Base-by-base conservation (phyloP, 1,140 invertebrate species). In the Drosophila truncata region DNA sequence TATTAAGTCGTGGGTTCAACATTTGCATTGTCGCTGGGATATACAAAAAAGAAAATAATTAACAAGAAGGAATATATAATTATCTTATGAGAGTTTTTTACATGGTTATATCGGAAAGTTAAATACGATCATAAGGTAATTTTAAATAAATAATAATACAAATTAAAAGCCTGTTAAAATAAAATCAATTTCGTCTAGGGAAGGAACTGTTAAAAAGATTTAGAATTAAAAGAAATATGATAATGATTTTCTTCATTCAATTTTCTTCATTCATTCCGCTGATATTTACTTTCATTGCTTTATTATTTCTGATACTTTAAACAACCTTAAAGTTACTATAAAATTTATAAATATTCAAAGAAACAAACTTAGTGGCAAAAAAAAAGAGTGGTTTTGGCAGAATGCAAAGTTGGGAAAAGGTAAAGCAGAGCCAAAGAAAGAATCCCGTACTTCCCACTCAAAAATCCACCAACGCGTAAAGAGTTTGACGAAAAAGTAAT, bases 401-500 rank as follows among this genome's bases (percentile, higher is more conserved):
- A 66, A 35, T 46, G 25, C 29, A 52, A 52, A 35, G 14, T 23
- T 33, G 20, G 33, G 33, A 5, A 25, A 42, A 69, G 29, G 63
- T 23, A 37, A 57, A 41, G 14, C 33, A 39, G 16, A 42, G 39
- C 33, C 27, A 20, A 18, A 14, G 27, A 3, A 57, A 8, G 41
- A 27, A 50, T 20, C 18, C 29, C 35, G 10, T 35, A 35, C 25
- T 57, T 57, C 20, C 41, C 75, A 66, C 54, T 64, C 35, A 52
- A 59, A 55, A 67, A 31, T n/a, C 31, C 46, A 47, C 29, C 16
- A 65, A 59, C 50, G 71, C 52, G 80, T 71, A 81, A 84, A 80
- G 84, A 84, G 80, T 87, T 87, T 84, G 84, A 84, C 77, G 74
- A 85, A 90, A 87, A 88, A 90, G 85, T 85, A 88, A 88, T 90